Evolutionary conservation across 2,888 invertebrate genomes (phyloP).

Genomic region (Rhimphoctona megacephalus): DNA sequence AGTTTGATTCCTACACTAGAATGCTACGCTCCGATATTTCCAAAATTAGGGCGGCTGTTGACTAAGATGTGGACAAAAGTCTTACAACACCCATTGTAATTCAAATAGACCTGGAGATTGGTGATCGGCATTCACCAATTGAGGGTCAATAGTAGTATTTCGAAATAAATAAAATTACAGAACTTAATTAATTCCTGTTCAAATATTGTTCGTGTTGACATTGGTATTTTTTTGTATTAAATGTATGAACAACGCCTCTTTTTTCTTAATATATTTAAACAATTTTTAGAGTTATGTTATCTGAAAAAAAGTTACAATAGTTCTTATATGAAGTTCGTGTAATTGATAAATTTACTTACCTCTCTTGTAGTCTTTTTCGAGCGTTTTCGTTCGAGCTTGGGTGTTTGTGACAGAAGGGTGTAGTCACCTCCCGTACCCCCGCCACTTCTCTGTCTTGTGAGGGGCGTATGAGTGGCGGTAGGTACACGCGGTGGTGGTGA

Average conservation of each 20-base stretch:
- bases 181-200: neutral
- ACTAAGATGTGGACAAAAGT: neutral
- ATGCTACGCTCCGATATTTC: neutral
- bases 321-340: neutral
- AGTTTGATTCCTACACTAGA: neutral
- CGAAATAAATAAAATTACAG: neutral
- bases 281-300: neutral
- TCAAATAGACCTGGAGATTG: neutral
- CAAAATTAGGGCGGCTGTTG: neutral
- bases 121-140: neutral
- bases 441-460: conserved; percentile 80
- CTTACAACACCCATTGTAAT: neutral
- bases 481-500: conserved; percentile 79
- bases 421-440: conserved; percentile 81
- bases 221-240: neutral
- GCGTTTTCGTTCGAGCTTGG: conserved; percentile 82
- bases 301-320: neutral
- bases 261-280: neutral
- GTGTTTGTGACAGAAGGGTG: conserved; percentile 82
- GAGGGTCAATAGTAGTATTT: neutral
- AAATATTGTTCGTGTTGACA: neutral
- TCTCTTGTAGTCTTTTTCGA: conserved; percentile 81
- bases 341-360: conserved; percentile 72
- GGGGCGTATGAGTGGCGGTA: conserved; percentile 77
- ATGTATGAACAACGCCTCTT: neutral